Evolutionary conservation across 2,113 vertebrate genomes (phyloP).

Genomic region (Stigmatopora nigra): DNA sequence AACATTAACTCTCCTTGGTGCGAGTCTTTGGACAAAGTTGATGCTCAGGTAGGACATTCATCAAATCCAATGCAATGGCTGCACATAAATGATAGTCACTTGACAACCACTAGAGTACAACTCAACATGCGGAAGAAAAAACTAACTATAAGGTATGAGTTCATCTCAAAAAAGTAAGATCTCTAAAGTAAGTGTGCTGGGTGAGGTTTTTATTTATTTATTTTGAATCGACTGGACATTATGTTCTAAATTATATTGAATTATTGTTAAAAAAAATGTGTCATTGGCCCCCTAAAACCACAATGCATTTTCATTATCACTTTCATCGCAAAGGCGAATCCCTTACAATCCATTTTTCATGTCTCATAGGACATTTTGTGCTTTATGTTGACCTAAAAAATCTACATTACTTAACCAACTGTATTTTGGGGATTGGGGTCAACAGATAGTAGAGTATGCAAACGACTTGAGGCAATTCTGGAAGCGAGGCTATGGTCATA

Average conservation of each 20-base stretch:
- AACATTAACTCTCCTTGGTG: conserved; percentile 87
- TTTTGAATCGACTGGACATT: too few relatives aligned
- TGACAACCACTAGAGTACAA: too few relatives aligned
- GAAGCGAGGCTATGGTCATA: conserved; percentile 86
- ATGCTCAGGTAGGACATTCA: conserved; percentile 76
- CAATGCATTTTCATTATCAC: conserved; percentile 3
- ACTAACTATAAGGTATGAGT: too few relatives aligned
- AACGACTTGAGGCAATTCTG: conserved; percentile 93
- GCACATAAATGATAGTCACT: too few relatives aligned
- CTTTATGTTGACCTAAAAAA: conserved; percentile 7
- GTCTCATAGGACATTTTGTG: conserved; percentile 21
- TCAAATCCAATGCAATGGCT: too few relatives aligned
- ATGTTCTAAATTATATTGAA: too few relatives aligned
- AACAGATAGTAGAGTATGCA: conserved; percentile 86
- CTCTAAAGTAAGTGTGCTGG: too few relatives aligned
- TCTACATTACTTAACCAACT: too few relatives aligned
- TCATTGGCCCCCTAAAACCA: not conserved
- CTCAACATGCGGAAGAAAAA: too few relatives aligned
- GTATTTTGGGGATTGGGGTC: conserved; percentile 1
- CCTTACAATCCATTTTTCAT: not conserved
- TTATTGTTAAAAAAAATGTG: too few relatives aligned
- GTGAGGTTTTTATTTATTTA: too few relatives aligned
- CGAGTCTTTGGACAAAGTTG: conserved; percentile 77
- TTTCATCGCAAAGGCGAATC: not conserved
- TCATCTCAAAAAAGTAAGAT: too few relatives aligned